These are phyloP conservation scores for Anoplopoma fimbria DNA, from an alignment of 2,113 vertebrate genomes.

Conservation along the genomic window DNA sequence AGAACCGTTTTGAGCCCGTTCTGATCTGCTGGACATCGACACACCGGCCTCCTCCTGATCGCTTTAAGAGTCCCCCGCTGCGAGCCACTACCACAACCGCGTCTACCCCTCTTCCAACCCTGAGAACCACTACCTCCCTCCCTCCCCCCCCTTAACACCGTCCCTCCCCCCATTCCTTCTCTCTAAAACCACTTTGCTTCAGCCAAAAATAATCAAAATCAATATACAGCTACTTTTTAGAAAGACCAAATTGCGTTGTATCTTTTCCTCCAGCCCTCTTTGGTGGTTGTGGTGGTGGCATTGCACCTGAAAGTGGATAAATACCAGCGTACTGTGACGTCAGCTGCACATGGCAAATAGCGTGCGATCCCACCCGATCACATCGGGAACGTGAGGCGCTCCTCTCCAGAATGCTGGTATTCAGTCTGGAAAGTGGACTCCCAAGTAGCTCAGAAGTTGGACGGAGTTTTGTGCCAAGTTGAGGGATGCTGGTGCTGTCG, in stretches of 20 bases:
- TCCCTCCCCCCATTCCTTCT: constrained; percentile 18
- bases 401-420: neutral
- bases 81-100: constrained; percentile 57
- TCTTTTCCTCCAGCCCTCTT: constrained; percentile 67
- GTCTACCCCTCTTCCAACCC: neutral
- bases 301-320: neutral
- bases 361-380: too few relatives aligned
- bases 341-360: too few relatives aligned
- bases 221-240: constrained; percentile 85
- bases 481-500: neutral
- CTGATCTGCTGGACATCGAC: neutral
- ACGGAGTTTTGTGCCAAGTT: too few relatives aligned
- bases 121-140: neutral
- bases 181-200: constrained; percentile 78
- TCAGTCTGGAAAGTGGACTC: constrained; percentile 3
- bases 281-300: constrained; percentile 62
- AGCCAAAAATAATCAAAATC: constrained; percentile 81
- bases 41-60: neutral
- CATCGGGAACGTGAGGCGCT: neutral
- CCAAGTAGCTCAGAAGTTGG: neutral
- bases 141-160: neutral
- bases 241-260: constrained; percentile 83
- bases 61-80: constrained; percentile 29
- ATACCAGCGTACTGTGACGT: neutral
- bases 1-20: neutral